Conservation (phyloP, 1,140 invertebrate species). For the Bombus waltoni region DNA sequence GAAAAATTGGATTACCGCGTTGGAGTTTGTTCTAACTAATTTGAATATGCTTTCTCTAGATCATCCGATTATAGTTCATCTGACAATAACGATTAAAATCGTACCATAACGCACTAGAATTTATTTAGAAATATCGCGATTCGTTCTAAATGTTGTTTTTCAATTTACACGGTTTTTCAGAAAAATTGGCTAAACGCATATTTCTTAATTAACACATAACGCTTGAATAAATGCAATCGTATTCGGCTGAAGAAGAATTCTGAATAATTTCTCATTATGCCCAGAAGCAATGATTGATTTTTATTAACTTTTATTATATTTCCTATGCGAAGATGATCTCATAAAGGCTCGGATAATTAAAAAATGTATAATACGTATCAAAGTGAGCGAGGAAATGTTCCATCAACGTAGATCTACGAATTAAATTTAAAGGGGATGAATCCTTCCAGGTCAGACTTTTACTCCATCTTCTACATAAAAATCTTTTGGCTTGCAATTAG, state of each 20-base stretch:
- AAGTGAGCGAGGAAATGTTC: not conserved
- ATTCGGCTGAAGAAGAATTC: too few species aligned
- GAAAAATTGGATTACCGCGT: not conserved
- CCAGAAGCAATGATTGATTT: not conserved
- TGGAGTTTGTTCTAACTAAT: not conserved
- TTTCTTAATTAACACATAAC: not conserved
- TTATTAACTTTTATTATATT: not conserved
- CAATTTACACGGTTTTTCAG: not conserved
- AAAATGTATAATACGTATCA: not conserved
- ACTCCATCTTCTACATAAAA: not conserved
- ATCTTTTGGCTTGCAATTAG: not conserved
- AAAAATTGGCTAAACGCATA: not conserved
- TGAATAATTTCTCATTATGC: not conserved
- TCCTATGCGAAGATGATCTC: not conserved
- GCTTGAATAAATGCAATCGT: too few species aligned
- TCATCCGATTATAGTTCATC: too few species aligned
- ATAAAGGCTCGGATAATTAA: not conserved
- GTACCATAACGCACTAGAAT: not conserved
- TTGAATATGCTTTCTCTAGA: not conserved
- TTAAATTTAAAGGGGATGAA: not conserved
- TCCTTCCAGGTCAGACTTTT: not conserved
- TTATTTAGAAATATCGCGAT: not conserved
- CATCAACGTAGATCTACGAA: not conserved
- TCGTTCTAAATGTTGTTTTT: not conserved
- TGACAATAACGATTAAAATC: not conserved